Evolutionary conservation across 1,140 invertebrate species (phyloP), one percentile per base, ranked within the genome.

Genomic region (Stegodyphus mimosarum): DNA sequence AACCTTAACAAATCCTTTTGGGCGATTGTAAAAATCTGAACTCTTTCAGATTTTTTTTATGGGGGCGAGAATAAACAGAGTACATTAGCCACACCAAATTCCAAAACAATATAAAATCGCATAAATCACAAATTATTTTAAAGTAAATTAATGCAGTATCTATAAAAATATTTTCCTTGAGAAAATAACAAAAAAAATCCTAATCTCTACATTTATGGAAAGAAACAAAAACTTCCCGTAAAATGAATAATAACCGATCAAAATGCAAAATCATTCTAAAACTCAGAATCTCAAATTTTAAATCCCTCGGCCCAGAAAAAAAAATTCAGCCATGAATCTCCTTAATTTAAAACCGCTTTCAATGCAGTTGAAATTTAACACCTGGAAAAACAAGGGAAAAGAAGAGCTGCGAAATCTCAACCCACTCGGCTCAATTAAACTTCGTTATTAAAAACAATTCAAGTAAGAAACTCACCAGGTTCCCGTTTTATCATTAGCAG

Each of bases 381-480:
- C 81, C 73, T 84, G 73, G 64, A 53, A 49, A 76, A 84, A 67
- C 33, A 52, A 70, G 70, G 60, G 78, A 72, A n/a, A 72, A 71
- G 69, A 50, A 33, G 50, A 71, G 33, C 10, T 11, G 11, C 10
- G 33, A 81, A 49, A 81, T 81, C 72, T 81, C 55, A 81, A 49
- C 49, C 50, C 48, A 48, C 73, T 84, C 49, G 72, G 81, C 81
- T 84, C 81, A 84, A 84, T 84, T 84, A 84, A 75, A 84, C 81
- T 55, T n/a, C 64, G 63, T 84, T 84, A 84, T 84, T 84, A 84
- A 84, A 84, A 84, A 84, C 81, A 84, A 84, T 84, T 84, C 73
- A 50, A 10, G 6, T 49, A 73, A 50, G 73, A 84, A 63, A 75
- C 71, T 72, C 73, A 75, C 81, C 50, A 33, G 60, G 18, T 49